Base-by-base conservation (phyloP, 1,140 invertebrate genomes). In the Mylabris phalerata region DNA sequence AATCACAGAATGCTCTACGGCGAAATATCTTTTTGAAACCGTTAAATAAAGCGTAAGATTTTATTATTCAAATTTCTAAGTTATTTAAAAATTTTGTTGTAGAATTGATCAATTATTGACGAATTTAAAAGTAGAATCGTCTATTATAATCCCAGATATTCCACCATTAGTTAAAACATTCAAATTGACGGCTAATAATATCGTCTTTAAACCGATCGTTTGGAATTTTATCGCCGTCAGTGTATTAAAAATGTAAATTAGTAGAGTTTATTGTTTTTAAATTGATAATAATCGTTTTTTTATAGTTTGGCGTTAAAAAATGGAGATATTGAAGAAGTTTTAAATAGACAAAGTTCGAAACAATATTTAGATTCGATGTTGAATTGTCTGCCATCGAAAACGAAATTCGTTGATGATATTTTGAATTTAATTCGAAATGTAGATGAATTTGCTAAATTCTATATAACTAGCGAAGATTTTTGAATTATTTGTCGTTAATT, bases 101-200 rank as follows among this genome's bases (percentile, higher is more conserved):
- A 68, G 66, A 9, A 57, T 68, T 11, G 62, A 68, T 43, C 55
- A 57, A 38, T 44, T 68, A 11, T 55, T 66, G 13, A 59, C 62
- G 45, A 48, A 32, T 9, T 48, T 68, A n/a, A 55, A 56, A 32
- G 43, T 65, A 7, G 47, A 32, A 13, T 56, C 48, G 39, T 47
- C 48, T 10, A 9, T 58, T 13, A 50, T 66, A 40, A 48, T 70
- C 27, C 62, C 59, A 27, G 79, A 82, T 62, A 61, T 83, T 0
- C 67, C 76, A 10, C 58, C 76, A 13, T 67, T 84, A 40, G 76
- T 83, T 4, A 77, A 77, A 60, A 83, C 80, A 32, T 82, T 83
- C 60, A 77, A 75, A 60, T 71, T 84, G 38, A 76, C 76, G 65
- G 76, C 82, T 4, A 72, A 80, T 61, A 84, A 83, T 66, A 79